Evolutionary conservation across 1,140 invertebrate genomes (phyloP), one percentile per base, ranked within the genome.

Genomic region (Ctenoplectra terminalis): DNA sequence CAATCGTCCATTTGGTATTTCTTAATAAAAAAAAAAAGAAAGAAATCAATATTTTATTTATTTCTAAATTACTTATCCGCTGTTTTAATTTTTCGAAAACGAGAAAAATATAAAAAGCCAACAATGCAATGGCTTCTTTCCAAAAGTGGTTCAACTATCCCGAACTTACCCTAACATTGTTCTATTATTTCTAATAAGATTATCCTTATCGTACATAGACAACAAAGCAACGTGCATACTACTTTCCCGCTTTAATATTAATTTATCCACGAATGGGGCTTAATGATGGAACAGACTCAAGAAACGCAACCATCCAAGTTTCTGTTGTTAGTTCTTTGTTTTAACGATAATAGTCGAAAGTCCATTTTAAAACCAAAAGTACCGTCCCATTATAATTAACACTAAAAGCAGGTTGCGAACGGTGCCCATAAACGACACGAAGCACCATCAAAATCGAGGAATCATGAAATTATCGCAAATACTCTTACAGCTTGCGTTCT

Each of bases 351-450:
- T 40, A 66, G 73, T 66, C 61, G 20, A 1, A 54, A 54, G 31
- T 31, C 34, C 46, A 67, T 76, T 76, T 54, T 52, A 66, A 76
- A 76, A 66, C 61, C 74, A 40, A 67, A 54, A 76, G 74, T 56
- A 76, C 72, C 31, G 26, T 34, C 8, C 29, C 72, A 52, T 75
- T 75, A 75, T 64, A 52, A 64, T 75, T 75, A 64, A 63, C 60
- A 50, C 60, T 75, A 64, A 75, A 75, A 75, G 72, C 58, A 52
- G 15, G 17, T 34, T 63, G 43, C 46, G 63, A 74, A 63, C 46
- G 58, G 26, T 50, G 29, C 15, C 43, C 9, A 46, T 63, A 75
- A 64, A 75, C 23, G 58, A 63, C n/a, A 37, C 23, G 37, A 48
- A 37, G 56, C 23, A 5, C 52, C 31, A 52, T 63, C 23, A 63